Conservation (phyloP, 2,113 vertebrate species). For the Channa argus region DNA sequence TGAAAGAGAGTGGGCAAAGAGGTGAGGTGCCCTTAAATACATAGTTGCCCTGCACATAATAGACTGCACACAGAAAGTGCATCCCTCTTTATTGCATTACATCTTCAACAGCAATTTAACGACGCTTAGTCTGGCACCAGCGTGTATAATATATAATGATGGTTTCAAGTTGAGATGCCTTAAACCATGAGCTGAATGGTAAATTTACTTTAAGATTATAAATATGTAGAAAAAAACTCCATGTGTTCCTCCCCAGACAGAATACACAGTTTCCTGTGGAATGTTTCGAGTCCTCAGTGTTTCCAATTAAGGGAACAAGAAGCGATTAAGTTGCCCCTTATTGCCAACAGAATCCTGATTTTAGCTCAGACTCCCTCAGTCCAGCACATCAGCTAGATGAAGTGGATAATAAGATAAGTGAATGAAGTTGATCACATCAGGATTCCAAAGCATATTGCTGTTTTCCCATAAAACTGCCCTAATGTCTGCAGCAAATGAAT, state of each 20-base stretch:
- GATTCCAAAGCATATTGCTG: conserved; percentile 17
- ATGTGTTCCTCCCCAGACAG: background rate
- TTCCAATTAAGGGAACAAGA: conserved; percentile 26
- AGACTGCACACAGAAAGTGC: conserved; percentile 2
- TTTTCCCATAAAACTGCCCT: conserved; percentile 32
- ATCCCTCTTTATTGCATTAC: background rate
- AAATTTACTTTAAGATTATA: background rate
- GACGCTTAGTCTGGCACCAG: background rate
- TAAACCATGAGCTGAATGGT: no score
- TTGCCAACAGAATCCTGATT: conserved; percentile 26
- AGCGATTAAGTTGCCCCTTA: conserved; percentile 18
- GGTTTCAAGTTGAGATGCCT: background rate
- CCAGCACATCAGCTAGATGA: conserved; percentile 16
- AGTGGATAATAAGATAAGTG: conserved; percentile 36
- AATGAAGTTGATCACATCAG: conserved; percentile 48
- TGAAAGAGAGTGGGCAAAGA: background rate
- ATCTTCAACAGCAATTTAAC: background rate
- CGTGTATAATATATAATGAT: background rate
- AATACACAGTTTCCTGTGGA: background rate
- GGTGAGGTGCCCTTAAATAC: conserved; percentile 26
- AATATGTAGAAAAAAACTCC: background rate
- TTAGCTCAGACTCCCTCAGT: conserved; percentile 10
- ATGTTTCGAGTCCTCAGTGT: conserved; percentile 10
- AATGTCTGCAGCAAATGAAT: conserved; percentile 36
- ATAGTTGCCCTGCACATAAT: background rate